Percentiles rank a stretch among this genome's conserved stretches.
phyloP scores from a whole-genome alignment of 2,888 invertebrate species.

The Phlogophora meticulosa region DNA sequence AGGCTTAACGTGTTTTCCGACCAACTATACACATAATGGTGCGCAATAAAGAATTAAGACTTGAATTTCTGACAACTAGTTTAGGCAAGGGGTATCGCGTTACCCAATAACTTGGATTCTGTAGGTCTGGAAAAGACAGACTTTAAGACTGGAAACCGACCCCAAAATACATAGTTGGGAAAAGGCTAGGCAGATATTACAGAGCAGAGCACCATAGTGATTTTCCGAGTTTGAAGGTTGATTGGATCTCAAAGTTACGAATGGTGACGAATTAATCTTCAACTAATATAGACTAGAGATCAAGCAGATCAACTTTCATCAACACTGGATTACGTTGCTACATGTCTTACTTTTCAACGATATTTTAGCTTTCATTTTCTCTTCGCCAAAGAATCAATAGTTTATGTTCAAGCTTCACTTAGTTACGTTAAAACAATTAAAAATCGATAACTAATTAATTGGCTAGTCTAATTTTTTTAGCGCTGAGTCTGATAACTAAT shows the following conservation, averaged over 20 bases:
- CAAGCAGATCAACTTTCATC: neutral
- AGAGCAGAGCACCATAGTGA: too few species aligned
- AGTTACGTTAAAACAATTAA: constrained; percentile 5
- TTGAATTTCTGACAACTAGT: too few species aligned
- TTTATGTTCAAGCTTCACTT: neutral
- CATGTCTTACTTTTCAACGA: too few species aligned
- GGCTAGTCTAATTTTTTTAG: neutral
- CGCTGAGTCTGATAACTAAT: neutral
- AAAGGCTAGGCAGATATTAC: too few species aligned
- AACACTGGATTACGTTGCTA: neutral
- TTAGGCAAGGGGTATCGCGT: too few species aligned
- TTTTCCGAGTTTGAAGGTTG: neutral
- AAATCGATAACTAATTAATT: constrained; percentile 19
- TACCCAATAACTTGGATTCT: too few species aligned
- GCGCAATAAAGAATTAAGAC: too few species aligned
- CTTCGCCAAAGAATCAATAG: neutral
- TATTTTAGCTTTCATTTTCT: neutral
- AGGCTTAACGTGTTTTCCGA: too few species aligned
- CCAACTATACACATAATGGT: too few species aligned
- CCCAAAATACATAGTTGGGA: too few species aligned
- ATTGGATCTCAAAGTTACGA: constrained; percentile 1
- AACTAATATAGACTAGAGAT: constrained; percentile 36
- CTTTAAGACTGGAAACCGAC: too few species aligned
- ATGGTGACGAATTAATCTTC: constrained; percentile 25
- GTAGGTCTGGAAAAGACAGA: too few species aligned